A percentile compares a stretch with the other conserved stretches of the same genome.
Conservation (phyloP, 2,113 vertebrate species). For the Entelurus aequoreus region DNA sequence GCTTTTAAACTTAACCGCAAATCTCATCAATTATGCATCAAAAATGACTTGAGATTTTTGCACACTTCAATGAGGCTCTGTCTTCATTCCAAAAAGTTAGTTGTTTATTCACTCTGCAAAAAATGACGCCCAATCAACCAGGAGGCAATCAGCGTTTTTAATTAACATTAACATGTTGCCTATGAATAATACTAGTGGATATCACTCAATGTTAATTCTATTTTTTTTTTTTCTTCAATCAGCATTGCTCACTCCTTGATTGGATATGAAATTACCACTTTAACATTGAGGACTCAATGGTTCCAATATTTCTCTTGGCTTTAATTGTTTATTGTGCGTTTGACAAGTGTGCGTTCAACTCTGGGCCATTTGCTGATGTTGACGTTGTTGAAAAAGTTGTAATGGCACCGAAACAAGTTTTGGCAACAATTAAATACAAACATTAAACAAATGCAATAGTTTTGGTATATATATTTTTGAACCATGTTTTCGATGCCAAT, state of each 20-base stretch:
- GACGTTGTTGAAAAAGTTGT: no score
- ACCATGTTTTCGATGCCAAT: no score
- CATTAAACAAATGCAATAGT: no score
- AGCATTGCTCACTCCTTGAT: constrained; percentile 33
- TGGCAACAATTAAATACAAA: no score
- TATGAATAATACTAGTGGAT: constrained; percentile 29
- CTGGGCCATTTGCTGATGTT: no score
- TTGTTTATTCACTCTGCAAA: constrained; percentile 22
- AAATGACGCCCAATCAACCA: constrained; percentile 34
- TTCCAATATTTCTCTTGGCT: background rate
- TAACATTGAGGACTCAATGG: constrained; percentile 30
- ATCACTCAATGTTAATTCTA: constrained; percentile 22
- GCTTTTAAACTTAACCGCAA: background rate
- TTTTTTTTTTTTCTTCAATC: constrained; percentile 24
- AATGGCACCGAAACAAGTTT: no score
- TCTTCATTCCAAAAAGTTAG: constrained; percentile 24
- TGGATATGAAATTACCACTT: constrained; percentile 31
- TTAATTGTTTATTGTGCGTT: no score
- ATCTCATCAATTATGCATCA: background rate
- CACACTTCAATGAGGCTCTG: constrained; percentile 34
- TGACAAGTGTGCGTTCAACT: no score
- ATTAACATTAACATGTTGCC: constrained; percentile 27
- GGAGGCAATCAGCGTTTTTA: constrained; percentile 27
- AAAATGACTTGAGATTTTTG: background rate
- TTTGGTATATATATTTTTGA: no score